Base-by-base conservation (phyloP, 2,797 vertebrate genomes). In the Halcyon leucocephala region DNA sequence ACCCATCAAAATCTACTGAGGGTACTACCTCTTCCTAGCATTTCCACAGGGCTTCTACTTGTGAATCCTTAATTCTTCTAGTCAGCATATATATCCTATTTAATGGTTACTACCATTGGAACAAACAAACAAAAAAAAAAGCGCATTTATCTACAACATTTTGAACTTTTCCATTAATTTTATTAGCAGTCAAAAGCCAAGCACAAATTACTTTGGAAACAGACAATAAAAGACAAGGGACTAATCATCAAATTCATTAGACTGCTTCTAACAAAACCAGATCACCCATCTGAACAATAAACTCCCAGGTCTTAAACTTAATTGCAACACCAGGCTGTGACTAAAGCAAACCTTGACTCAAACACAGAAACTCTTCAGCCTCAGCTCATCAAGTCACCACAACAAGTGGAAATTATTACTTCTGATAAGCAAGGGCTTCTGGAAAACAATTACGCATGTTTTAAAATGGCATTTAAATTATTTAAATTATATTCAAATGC, bases 391-490 rank as follows among this genome's bases (percentile, higher is more conserved):
- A 76, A 90, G 49, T 81, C 57, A 65, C 72, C 60, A 39, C 71
- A 74, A 96, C 80, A 91, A 94, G 64, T 89, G 49, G 51, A 94
- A 96, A 88, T 90, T 89, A 72, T 51, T 94, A 41, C 42, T 94
- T 77, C 58, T 91, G 62, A 62, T 88, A 42, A 94, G 76, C 22
- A 52, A 92, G 15, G 49, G 74, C 79, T 78, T 96, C 84, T 89
- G 70, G 88, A 65, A 96, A 96, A 72, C 78, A 83, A 83, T 93
- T 81, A 61, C 51, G 46, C 51, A 44, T 72, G 35, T 91, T 96
- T 89, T 88, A 26, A 94, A 96, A 94, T 86, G 67, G 21, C 22
- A 52, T 78, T 96, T 92, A 84, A 85, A 90, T 96, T 96, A 90
- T 96, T 94, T 82, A 94, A 92, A 93, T 93, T 70, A 33, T 80